Conservation (phyloP, 2,797 vertebrate genomes). For the Danio aesculapii region DNA sequence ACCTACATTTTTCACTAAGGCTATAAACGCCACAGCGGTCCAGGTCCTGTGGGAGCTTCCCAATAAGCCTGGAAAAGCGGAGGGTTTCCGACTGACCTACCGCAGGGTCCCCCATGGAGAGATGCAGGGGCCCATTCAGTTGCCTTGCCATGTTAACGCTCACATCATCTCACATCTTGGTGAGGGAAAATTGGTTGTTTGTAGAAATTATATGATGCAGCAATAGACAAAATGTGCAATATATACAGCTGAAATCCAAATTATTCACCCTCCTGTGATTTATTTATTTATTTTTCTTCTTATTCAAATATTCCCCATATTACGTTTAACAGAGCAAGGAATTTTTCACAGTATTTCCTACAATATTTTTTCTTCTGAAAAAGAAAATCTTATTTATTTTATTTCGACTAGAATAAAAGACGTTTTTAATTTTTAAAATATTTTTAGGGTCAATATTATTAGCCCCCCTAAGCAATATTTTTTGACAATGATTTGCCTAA, state of each 20-base stretch:
- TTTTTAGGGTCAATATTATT: too few relatives aligned
- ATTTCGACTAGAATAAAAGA: too few relatives aligned
- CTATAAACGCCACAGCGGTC: constrained; percentile 63
- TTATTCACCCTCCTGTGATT: too few relatives aligned
- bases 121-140: constrained; percentile 65
- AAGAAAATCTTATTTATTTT: too few relatives aligned
- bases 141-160: constrained; percentile 63
- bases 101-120: constrained; percentile 62
- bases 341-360: too few relatives aligned
- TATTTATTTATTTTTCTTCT: too few relatives aligned
- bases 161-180: constrained; percentile 66
- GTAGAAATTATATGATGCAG: background rate
- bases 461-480: too few relatives aligned
- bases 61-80: constrained; percentile 55
- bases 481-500: too few relatives aligned
- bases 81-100: constrained; percentile 70
- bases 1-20: constrained; percentile 68
- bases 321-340: too few relatives aligned
- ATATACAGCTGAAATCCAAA: background rate
- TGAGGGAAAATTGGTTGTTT: constrained; percentile 51
- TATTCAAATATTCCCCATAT: too few relatives aligned
- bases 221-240: background rate
- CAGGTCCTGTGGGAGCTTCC: constrained; percentile 71
- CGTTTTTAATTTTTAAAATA: too few relatives aligned
- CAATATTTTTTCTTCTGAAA: too few relatives aligned